Percentiles rank a stretch among this genome's conserved stretches.
phyloP scores from a whole-genome alignment of 2,888 invertebrate species.

The Erebia aethiops region DNA sequence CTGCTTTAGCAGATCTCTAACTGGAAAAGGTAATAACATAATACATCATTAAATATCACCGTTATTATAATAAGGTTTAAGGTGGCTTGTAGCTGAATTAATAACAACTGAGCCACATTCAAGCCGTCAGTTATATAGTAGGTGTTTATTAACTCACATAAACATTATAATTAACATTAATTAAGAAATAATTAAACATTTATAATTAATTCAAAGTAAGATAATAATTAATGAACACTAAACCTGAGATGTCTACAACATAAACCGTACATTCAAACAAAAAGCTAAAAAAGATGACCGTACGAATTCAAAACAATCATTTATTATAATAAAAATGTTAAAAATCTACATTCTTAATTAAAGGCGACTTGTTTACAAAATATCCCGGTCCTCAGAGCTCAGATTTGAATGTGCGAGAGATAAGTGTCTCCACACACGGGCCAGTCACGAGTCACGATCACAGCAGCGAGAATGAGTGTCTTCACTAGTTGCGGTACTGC shows the following conservation, averaged over 20 bases:
- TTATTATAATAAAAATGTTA: neutral
- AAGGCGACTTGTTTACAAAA: constrained; percentile 7
- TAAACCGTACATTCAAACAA: constrained; percentile 9
- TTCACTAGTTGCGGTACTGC: too few species aligned
- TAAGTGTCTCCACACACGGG: too few species aligned
- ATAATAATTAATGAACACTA: constrained; percentile 7
- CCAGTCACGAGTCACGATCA: neutral
- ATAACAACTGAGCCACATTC: neutral
- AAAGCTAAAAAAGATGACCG: constrained; percentile 3
- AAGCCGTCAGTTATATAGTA: neutral
- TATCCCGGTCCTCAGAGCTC: neutral
- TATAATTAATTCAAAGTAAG: neutral
- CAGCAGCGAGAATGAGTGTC: too few species aligned
- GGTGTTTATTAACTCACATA: constrained; percentile 1
- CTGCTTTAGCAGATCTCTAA: neutral
- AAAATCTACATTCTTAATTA: neutral
- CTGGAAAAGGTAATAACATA: neutral
- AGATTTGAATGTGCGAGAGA: neutral
- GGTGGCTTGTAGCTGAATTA: neutral
- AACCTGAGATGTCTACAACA: neutral
- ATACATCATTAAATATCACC: neutral
- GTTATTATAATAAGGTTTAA: neutral
- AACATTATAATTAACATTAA: constrained; percentile 6
- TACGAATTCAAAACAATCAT: constrained; percentile 5
- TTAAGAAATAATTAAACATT: constrained; percentile 4